These are phyloP conservation scores for Stichodactyla helianthus DNA, from an alignment of 64 coral and sea anemone genomes.

Conservation along the genomic window DNA sequence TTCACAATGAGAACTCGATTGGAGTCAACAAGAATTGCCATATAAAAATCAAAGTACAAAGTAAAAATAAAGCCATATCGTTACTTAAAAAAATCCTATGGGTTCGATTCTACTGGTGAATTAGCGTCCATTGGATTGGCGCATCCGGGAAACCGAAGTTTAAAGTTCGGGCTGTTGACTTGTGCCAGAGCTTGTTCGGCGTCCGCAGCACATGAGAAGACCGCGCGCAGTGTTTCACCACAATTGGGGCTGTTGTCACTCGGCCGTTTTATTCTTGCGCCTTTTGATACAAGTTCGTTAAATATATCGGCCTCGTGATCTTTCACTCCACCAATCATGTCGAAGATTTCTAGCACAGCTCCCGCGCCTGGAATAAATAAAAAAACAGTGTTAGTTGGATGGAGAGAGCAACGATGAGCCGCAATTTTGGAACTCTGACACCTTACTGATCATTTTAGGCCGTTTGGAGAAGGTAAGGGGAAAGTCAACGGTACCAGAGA, in stretches of 20 bases:
- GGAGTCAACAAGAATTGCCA: conserved; percentile 29
- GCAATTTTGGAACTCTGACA: background rate
- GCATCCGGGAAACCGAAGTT: conserved; percentile 35
- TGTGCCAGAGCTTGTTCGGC: conserved; percentile 24
- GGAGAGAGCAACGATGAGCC: background rate
- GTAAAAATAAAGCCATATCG: conserved; percentile 63
- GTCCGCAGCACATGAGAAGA: conserved; percentile 1
- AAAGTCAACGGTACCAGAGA: background rate
- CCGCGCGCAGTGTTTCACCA: conserved; percentile 12
- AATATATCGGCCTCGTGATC: conserved; percentile 35
- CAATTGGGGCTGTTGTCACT: background rate
- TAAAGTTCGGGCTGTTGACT: conserved; percentile 23
- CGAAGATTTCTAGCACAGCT: conserved; percentile 34
- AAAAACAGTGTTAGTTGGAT: background rate
- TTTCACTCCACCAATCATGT: conserved; percentile 18
- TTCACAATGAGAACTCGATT: conserved; percentile 17
- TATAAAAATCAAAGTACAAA: conserved; percentile 67
- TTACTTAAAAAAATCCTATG: conserved; percentile 57
- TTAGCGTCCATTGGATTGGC: background rate
- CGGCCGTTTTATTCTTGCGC: conserved; percentile 28
- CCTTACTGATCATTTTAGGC: background rate
- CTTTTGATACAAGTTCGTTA: conserved; percentile 30
- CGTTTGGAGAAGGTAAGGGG: no score
- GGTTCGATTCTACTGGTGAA: conserved; percentile 37
- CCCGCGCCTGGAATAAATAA: background rate